phyloP scores from a whole-genome alignment of 2,797 vertebrate species.

The Taeniopygia guttata region DNA sequence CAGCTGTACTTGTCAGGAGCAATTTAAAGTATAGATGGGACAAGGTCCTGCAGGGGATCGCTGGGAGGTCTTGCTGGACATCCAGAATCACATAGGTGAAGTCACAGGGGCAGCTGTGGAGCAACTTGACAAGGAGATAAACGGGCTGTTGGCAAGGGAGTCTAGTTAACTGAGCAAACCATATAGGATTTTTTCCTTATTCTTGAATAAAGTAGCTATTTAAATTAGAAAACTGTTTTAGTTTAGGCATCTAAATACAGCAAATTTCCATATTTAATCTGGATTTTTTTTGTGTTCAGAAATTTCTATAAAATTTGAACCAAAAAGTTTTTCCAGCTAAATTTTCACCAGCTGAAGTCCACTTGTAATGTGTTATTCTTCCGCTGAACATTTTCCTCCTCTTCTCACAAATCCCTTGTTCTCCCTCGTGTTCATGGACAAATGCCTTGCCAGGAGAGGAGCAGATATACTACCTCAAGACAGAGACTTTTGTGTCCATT shows the following conservation, averaged over 20 bases:
- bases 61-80: neutral
- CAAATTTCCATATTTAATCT: neutral
- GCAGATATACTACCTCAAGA: constrained; percentile 8
- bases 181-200: neutral
- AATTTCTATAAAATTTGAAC: neutral
- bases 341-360: constrained; percentile 6
- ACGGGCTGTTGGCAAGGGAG: neutral
- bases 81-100: neutral
- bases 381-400: neutral
- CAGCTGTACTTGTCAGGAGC: neutral
- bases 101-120: neutral
- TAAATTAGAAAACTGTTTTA: no score
- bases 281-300: neutral
- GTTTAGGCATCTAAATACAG: neutral
- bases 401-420: neutral
- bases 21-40: neutral
- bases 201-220: neutral
- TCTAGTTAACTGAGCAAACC: neutral
- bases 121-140: neutral
- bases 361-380: neutral
- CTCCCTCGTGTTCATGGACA: neutral
- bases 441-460: constrained; percentile 1
- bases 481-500: constrained; percentile 44
- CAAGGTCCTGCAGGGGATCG: neutral
- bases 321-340: neutral